Evolutionary conservation across 53 echinoderm and acorn worm species (phyloP), one percentile per base, ranked within the genome.

Genomic region (Henricia sp.): DNA sequence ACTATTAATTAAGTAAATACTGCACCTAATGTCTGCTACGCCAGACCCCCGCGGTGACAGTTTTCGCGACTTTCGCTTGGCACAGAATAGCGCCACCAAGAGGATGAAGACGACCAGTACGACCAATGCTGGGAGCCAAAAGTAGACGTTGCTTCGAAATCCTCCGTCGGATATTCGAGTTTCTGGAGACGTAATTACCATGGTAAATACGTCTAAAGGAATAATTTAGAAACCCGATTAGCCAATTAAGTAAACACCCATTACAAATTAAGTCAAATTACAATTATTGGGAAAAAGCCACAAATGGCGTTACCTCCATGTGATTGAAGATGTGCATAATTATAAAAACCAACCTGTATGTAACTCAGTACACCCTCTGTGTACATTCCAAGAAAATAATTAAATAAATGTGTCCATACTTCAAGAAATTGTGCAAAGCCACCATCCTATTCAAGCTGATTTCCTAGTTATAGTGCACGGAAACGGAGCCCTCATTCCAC

Each of bases 51-150:
- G 23, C 19, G 21, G 27, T 53, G 0, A 21, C 54, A 13, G 37
- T 3, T 55, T 4, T 21, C 27, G 36, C 3, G 55, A 13, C 36
- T 38, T 25, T 37, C 38, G 74, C 16, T 55, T 74, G 24, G 54
- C 21, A 25, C 74, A 11, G 24, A 50, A 55, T 17, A 74, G 74
- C 74, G 74, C 74, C 74, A 55, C 55, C 55, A 74, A 51, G 54
- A 74, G 74, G 38, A 52, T 21, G n/a, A 74, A 8, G 6, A 55
- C 5, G 0, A 55, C 1, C 55, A 74, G 37, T 13, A 27, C 72
- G 5, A 74, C 14, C 3, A 74, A 21, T 25, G 55, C 32, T 12
- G 74, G 74, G 8, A 55, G 74, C 74, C 74, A 74, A 24, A 37
- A 67, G 19, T 38, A 23, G 28, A 67, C n/a, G 39, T 67, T 37